Percentiles rank a stretch among this genome's conserved stretches.
phyloP scores from a whole-genome alignment of 2,888 invertebrate species.

The Corythucha ciliata region DNA sequence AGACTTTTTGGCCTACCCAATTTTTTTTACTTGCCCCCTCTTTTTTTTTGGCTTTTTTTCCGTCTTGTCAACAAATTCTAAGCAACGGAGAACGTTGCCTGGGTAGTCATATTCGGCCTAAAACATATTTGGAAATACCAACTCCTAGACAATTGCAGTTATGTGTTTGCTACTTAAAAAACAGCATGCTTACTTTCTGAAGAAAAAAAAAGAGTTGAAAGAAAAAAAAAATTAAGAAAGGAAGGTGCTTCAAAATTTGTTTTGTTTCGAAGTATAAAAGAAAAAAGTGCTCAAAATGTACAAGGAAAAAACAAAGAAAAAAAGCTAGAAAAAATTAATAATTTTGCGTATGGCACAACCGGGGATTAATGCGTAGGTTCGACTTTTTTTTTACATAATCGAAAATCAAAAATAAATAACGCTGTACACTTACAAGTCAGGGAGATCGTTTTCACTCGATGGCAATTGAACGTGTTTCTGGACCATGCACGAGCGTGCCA shows the following conservation, averaged over 20 bases:
- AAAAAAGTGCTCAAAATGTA: neutral
- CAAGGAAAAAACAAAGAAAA: conserved; percentile 4
- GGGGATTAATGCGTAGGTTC: neutral
- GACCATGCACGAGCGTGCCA: conserved; percentile 90
- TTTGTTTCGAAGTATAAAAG: neutral
- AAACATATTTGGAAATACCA: conserved; percentile 22
- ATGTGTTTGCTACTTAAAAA: neutral
- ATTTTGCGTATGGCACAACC: conserved; percentile 9
- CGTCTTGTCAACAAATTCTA: conserved; percentile 11
- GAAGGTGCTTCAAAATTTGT: neutral
- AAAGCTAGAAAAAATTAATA: neutral
- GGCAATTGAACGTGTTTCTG: conserved; percentile 62
- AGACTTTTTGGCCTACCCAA: conserved; percentile 2
- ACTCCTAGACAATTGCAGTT: conserved; percentile 1
- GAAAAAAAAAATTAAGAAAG: neutral
- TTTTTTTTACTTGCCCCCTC: neutral
- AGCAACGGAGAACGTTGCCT: conserved; percentile 31
- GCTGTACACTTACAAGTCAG: conserved; percentile 49
- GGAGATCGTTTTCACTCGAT: conserved; percentile 52
- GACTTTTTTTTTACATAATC: conserved; percentile 12
- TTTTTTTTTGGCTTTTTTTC: neutral
- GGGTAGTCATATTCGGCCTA: conserved; percentile 31
- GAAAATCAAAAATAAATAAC: conserved; percentile 1
- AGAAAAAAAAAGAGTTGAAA: neutral
- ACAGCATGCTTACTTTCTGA: neutral